Evolutionary conservation across 2,888 invertebrate genomes (phyloP), one percentile per base, ranked within the genome.

Genomic region (Drosophila ustulata): DNA sequence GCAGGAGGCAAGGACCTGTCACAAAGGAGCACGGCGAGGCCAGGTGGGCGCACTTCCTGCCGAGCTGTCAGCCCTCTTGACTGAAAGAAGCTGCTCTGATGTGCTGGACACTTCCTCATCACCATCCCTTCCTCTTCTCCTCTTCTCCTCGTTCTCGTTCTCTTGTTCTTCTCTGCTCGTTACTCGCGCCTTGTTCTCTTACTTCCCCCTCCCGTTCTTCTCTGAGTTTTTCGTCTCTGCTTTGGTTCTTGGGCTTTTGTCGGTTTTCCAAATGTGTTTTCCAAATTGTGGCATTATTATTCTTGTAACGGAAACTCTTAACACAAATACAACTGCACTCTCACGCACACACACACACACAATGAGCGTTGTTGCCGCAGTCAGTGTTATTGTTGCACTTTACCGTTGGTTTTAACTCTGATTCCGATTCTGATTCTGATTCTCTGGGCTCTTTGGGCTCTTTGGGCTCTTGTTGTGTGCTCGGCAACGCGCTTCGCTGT

Each of bases 401-500:
- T 84, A 85, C 83, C 85, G 85, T 85, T 75, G 67, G 53, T 55
- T 18, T 18, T 76, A 59, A 47, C 62, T 77, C 55, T 58, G 70
- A 58, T 51, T 74, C 65, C 56, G 67, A 47, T 9, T 72, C 58
- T 50, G 71, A 43, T 30, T 72, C 18, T 49, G 58, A 13, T 51
- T 51, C 30, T 45, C 37, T 61, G 49, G 59, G 52, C 34, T 75
- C 67, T 18, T 2, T 18, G 18, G 18, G 18, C 71, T 69, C 57
- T 69, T 50, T 47, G 46, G 57, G 56, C 57, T 80, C 66, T 77
- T 68, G 82, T 77, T 68, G 82, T 73, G 72, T 85, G 88, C 80
- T 88, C 89, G 74, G 88, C 74, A 71, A 75, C 89, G 88, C 85
- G 86, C 74, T 76, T 85, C 74, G 76, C 78, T 71, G 82, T 87